These are phyloP conservation scores for Tenebrio molitor DNA, from an alignment of 1,140 invertebrate species.

Conservation along the genomic window DNA sequence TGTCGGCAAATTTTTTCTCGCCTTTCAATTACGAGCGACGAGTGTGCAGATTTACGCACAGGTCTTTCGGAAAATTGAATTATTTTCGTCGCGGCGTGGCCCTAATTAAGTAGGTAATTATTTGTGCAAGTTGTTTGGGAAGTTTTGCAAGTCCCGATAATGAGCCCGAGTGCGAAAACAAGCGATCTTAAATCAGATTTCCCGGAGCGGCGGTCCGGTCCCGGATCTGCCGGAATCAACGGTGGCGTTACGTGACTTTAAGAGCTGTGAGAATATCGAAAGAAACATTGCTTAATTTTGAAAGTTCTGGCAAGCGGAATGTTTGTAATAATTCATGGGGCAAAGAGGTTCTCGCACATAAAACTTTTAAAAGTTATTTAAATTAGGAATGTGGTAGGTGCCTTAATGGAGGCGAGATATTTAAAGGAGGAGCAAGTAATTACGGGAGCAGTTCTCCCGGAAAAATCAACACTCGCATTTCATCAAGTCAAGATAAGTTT, in stretches of 20 bases:
- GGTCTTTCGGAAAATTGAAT: slow-evolving; percentile 6
- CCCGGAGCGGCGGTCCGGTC: slow-evolving; percentile 3
- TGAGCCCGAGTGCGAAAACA: slow-evolving; percentile 21
- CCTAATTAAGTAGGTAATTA: slow-evolving; percentile 34
- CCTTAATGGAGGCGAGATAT: slow-evolving; percentile 22
- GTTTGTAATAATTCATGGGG: slow-evolving; percentile 35
- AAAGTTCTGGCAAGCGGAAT: slow-evolving; percentile 29
- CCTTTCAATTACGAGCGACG: neutral
- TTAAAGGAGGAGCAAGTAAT: slow-evolving; percentile 18
- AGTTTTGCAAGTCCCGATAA: slow-evolving; percentile 10
- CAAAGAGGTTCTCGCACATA: slow-evolving; percentile 33
- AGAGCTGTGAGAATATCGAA: slow-evolving; percentile 1
- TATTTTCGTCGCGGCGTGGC: slow-evolving; percentile 9
- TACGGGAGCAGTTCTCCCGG: slow-evolving; percentile 7
- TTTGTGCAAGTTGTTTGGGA: slow-evolving; percentile 2
- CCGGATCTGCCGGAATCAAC: slow-evolving; percentile 13
- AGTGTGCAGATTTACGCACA: neutral
- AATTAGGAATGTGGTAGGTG: slow-evolving; percentile 37
- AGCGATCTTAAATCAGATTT: slow-evolving; percentile 31
- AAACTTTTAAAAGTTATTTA: slow-evolving; percentile 37
- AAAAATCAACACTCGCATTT: slow-evolving; percentile 41
- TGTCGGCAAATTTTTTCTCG: neutral
- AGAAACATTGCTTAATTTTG: slow-evolving; percentile 35
- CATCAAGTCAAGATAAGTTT: slow-evolving; percentile 15
- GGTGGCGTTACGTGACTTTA: slow-evolving; percentile 16